Base-by-base conservation (phyloP, 2,113 vertebrate genomes). In the Ammospiza nelsoni region DNA sequence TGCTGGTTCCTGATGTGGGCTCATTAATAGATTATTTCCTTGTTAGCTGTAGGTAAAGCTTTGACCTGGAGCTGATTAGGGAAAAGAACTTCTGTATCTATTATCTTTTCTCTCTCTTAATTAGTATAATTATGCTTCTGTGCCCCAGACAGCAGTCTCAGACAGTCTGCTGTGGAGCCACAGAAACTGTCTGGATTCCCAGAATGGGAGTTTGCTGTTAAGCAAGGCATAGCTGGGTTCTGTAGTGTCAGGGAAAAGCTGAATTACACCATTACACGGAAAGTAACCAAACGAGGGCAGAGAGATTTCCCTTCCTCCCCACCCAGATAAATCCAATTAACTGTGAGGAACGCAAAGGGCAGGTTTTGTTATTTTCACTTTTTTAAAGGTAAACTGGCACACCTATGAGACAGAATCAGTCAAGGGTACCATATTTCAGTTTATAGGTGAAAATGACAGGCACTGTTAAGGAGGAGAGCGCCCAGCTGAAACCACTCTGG, bases 11-110 rank as follows among this genome's bases (percentile, higher is more conserved):
- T 95, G 81, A 91, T 85, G 84, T 74, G 74, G 81, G 74, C 73
- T 95, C 75, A 87, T 95, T 95, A 97, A 90, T 87, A 92, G 95
- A 90, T 91, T 92, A 89, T 95, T 95, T 95, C 69, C 84, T 85
- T 90, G 90, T 91, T 97, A 91, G 90, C 90, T 90, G 72, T 85
- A 91, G 85, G 90, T 96, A 94, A 69, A 86, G 85, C 79, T 94
- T 96, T 95, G 94, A 90, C 94, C 96, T 93, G 63, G 63, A 80
- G 92, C 76, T 92, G 88, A 90, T 90, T 86, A 93, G 90, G 90
- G 87, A 94, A 90, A 96, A 94, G 85, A 92, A 86, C 79, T 93
- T 86, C 82, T 96, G 79, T 94, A 75, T 90, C 85, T 90, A 85
- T 96, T 95, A 89, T 94, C 52, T 93, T 93, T 93, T 90, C 49